phyloP scores from a whole-genome alignment of 2,888 invertebrate genomes.

The Tetramorium bicarinatum region DNA sequence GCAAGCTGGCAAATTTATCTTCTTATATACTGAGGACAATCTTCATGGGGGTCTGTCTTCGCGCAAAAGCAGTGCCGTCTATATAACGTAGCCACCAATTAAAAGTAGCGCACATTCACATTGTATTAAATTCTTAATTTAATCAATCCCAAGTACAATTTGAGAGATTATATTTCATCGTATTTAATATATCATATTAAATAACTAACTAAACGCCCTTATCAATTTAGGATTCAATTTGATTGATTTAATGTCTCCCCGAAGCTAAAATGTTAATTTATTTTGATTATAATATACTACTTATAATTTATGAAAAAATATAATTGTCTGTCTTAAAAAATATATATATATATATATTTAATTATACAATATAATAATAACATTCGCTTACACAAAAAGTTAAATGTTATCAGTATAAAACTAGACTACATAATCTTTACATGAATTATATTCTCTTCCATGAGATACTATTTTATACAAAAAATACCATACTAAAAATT shows the following conservation, averaged over 20 bases:
- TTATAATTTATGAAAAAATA: background rate
- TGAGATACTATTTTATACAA: too few relatives aligned
- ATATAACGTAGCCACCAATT: background rate
- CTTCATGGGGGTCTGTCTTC: conserved; percentile 14
- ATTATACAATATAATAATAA: background rate
- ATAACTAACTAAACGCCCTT: background rate
- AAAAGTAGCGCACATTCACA: background rate
- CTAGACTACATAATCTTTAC: too few relatives aligned
- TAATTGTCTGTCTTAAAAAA: background rate
- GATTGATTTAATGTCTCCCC: background rate
- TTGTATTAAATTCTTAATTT: background rate
- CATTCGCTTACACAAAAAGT: background rate
- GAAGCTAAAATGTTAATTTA: conserved; percentile 3
- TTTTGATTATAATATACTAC: background rate
- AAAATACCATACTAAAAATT: background rate
- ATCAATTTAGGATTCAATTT: background rate
- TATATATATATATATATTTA: background rate
- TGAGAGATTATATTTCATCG: background rate
- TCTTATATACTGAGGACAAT: conserved; percentile 32
- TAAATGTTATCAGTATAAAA: background rate
- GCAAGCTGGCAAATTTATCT: background rate
- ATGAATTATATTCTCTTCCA: too few relatives aligned
- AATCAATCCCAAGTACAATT: background rate
- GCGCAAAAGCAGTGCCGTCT: conserved; percentile 10
- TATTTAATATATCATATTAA: background rate